Base-by-base conservation (phyloP, 2,113 vertebrate species). In the Dendrocopos noguchii region DNA sequence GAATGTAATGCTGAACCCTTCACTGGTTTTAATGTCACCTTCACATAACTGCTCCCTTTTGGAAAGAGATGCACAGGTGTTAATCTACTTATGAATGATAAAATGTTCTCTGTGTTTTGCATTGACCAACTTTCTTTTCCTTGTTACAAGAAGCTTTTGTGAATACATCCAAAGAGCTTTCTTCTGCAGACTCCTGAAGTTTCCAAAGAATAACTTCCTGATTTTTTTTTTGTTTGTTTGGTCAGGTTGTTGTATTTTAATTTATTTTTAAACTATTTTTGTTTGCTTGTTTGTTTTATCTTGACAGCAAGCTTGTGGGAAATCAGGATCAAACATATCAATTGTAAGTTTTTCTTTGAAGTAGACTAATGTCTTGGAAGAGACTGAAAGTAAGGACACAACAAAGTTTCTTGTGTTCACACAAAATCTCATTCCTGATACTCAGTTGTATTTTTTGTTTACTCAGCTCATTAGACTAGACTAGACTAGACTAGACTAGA, bases 21-120 rank as follows among this genome's bases (percentile, higher is more conserved):
- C 75, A 39, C 53, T 96, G 83, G 42, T 94, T 95, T 96, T 96
- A 88, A 95, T 59, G 91, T 60, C 52, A 72, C 57, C 78, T 59
- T 21, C 4, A 1, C 64, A 13, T 78, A 86, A 91, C 65, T 86
- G 61, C 68, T 96, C 80, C 88, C 92, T 84, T 74, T 60, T 94
- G 93, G 82, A 88, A 59, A 64, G 77, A n/a, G 88, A 93, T 90
- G 80, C 34, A 87, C 93, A 93, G 93, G 93, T 96, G 94, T 93
- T 96, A 91, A 95, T 95, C 82, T 60, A 91, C 85, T 93, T 56
- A 52, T 13, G 22, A 52, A 5, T 1, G 7, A 85, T 61, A 91
- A 83, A 93, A 57, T 6, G 36, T 31, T 71, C 59, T 29, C 87
- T 83, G 28, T 61, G 33, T 83, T 95, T 93, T 7, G 1, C 60